phyloP scores from a whole-genome alignment of 2,797 vertebrate genomes.

The Yasuhikotakia modesta region DNA sequence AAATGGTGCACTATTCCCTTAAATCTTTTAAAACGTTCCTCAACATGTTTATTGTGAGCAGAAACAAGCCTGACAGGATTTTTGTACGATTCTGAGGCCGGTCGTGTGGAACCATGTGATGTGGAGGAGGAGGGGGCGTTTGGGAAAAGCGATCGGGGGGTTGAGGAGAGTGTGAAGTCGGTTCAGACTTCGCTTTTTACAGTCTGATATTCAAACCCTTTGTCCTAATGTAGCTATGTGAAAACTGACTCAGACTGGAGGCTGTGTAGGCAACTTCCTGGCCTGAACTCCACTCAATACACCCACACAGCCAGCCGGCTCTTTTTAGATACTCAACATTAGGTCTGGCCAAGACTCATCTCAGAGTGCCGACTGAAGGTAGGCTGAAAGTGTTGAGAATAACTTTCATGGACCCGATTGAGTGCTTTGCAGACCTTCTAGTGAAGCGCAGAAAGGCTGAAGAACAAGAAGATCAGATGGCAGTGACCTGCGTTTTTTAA shows the following conservation, averaged over 20 bases:
- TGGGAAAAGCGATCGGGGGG: conserved; percentile 33
- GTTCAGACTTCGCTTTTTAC: conserved; percentile 54
- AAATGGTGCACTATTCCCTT: not conserved
- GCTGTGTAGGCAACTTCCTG: conserved; percentile 75
- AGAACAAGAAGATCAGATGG: conserved; percentile 23
- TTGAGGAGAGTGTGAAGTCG: conserved; percentile 46
- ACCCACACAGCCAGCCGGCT: conserved; percentile 70
- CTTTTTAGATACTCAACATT: conserved; percentile 68
- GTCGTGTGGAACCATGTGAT: conserved; percentile 43
- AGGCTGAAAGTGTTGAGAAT: conserved; percentile 52
- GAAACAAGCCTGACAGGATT: conserved; percentile 25
- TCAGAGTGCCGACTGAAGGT: conserved; percentile 45
- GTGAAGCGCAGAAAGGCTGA: conserved; percentile 56
- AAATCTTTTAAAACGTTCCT: not conserved
- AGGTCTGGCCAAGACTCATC: conserved; percentile 58
- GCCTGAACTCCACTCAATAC: conserved; percentile 75
- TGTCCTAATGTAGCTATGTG: conserved; percentile 59
- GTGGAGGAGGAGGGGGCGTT: conserved; percentile 47
- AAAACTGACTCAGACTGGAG: conserved; percentile 73
- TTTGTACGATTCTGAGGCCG: not conserved
- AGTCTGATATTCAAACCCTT: conserved; percentile 53
- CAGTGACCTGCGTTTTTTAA: conserved; percentile 11
- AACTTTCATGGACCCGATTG: conserved; percentile 56
- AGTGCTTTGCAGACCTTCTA: conserved; percentile 62
- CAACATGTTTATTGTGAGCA: conserved; percentile 15